A percentile compares a stretch with the other conserved stretches of the same genome.
Conservation (phyloP, 2,888 invertebrate species). For the Gymnosoma rotundatum region DNA sequence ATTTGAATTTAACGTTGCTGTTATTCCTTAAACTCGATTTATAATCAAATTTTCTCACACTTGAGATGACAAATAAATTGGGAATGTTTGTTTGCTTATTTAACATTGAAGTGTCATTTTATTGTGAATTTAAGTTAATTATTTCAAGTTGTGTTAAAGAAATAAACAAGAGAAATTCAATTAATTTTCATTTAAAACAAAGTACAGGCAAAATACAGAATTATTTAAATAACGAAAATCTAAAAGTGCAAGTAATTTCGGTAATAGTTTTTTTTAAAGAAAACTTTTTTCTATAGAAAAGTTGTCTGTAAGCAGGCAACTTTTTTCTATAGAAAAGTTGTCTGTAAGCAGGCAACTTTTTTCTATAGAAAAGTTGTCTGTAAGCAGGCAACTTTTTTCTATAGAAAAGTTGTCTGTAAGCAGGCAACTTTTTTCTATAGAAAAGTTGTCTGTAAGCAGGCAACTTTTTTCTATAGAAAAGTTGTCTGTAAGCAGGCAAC, state of each 20-base stretch:
- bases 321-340: not conserved
- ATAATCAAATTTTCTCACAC: conserved; percentile 28
- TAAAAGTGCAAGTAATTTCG: not conserved
- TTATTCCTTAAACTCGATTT: conserved; percentile 15
- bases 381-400: not conserved
- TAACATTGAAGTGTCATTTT: conserved; percentile 16
- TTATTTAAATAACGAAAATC: not conserved
- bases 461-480: conserved; percentile 27
- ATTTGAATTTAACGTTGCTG: not conserved
- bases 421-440: not conserved
- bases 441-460: not conserved
- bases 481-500: not conserved
- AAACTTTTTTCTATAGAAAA: conserved; percentile 1
- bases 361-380: not conserved
- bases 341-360: not conserved
- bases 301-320: not conserved
- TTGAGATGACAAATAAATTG: not conserved
- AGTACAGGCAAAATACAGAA: too few species aligned
- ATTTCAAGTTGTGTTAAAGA: not conserved
- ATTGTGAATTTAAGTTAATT: conserved; percentile 4
- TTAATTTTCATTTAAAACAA: not conserved
- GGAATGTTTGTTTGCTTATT: not conserved
- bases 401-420: not conserved
- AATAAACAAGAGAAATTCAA: not conserved
- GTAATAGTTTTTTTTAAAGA: not conserved